These are phyloP conservation scores for Neoarius graeffei DNA, from an alignment of 2,113 vertebrate genomes.

Conservation along the genomic window DNA sequence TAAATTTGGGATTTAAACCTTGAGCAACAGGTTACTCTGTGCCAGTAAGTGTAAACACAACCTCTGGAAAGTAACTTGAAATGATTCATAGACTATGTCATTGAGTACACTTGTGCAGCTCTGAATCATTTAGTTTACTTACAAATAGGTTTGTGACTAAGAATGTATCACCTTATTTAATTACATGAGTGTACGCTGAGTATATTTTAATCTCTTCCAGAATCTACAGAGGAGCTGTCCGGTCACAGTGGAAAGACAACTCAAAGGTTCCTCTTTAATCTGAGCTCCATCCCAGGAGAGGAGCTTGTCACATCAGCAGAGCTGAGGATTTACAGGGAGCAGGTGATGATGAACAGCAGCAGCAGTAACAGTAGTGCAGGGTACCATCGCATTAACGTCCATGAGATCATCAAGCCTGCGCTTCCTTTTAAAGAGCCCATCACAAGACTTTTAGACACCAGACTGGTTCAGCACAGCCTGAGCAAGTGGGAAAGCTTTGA, in stretches of 20 bases:
- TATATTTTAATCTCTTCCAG: constrained; percentile 61
- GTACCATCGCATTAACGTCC: constrained; percentile 88
- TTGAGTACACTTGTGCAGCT: background rate
- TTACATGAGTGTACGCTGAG: background rate
- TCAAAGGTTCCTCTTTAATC: constrained; percentile 85
- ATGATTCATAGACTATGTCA: constrained; percentile 16
- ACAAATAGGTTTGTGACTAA: constrained; percentile 29
- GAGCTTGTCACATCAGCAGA: constrained; percentile 87
- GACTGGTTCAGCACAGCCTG: constrained; percentile 80
- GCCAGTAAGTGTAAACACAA: constrained; percentile 27
- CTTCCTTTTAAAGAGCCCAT: constrained; percentile 73
- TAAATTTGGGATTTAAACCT: constrained; percentile 10
- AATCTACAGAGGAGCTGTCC: constrained; percentile 81
- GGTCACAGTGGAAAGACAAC: constrained; percentile 74
- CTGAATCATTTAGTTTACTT: constrained; percentile 23
- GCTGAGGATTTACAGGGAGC: constrained; percentile 84
- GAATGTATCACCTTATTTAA: background rate
- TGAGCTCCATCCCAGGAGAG: constrained; percentile 80
- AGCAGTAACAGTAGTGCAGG: constrained; percentile 69
- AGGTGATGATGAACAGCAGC: constrained; percentile 67
- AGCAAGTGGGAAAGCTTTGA: constrained; percentile 88
- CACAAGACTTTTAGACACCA: constrained; percentile 86
- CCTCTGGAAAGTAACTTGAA: constrained; percentile 27
- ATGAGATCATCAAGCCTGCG: constrained; percentile 83
- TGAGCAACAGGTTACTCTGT: constrained; percentile 14